Base-by-base conservation (phyloP, 1,140 invertebrate genomes). In the Trichonephila inaurata region DNA sequence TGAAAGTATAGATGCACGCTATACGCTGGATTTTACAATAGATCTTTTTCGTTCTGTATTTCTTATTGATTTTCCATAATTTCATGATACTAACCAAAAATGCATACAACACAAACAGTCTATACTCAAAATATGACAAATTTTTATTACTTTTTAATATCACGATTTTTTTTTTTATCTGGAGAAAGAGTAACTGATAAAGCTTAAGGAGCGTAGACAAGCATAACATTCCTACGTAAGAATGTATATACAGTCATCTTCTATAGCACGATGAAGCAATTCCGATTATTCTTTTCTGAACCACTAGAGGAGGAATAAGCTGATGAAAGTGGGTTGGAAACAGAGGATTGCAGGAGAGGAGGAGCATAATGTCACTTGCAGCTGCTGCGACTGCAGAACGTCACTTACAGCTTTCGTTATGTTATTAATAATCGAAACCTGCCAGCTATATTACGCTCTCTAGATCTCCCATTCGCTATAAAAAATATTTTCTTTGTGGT, bases 361-460 rank as follows among this genome's bases (percentile, higher is more conserved):
- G 89, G 89, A 28, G 51, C 33, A 40, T 4, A 61, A 40, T 61
- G 89, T 91, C 89, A 91, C 8, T n/a, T 7, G 14, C 89, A 91
- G 44, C 89, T 91, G 89, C 44, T 40, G 61, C 58, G 61, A 82
- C 24, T 33, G 51, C 44, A 82, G 89, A 33, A 33, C 58, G 89
- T 91, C 89, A 91, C 12, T 61, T 33, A 21, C 89, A 91, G 89
- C 69, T 82, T 91, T 66, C 88, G 66, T 91, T 91, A 28, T 16
- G 89, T 91, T 91, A 91, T 91, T 91, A 91, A 91, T 91, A 81
- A 81, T 69, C 64, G 33, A 51, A 51, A 44, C 19, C n/a, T 64
- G 14, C 62, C 62, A 16, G 40, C 10, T 24, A 85, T 85, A 60
- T 58, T 24, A 33, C 16, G 5, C 8, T 2, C 8, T 19, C 44